phyloP scores from a whole-genome alignment of 2,888 invertebrate genomes.

The Lysandra coridon region DNA sequence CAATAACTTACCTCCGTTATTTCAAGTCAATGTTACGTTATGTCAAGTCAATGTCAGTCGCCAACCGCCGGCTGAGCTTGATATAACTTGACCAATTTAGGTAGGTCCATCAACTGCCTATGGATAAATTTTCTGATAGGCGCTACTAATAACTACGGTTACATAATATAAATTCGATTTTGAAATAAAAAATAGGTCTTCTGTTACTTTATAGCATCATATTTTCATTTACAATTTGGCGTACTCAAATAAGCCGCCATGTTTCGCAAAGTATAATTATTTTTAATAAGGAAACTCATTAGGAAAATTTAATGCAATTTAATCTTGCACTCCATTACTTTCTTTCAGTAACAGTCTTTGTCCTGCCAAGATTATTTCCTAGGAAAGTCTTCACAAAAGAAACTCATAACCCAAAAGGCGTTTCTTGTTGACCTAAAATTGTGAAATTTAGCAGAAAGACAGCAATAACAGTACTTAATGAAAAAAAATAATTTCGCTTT shows the following conservation, averaged over 20 bases:
- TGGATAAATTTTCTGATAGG: no score
- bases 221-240: neutral
- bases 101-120: no score
- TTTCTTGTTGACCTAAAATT: constrained; percentile 23
- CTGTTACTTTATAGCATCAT: neutral
- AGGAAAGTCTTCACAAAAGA: constrained; percentile 18
- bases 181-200: neutral
- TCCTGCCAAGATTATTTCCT: constrained; percentile 19
- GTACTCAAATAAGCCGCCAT: neutral
- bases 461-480: neutral
- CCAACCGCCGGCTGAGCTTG: no score
- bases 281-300: constrained; percentile 14
- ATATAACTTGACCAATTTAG: no score
- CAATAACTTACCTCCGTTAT: no score
- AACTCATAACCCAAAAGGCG: constrained; percentile 19
- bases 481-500: neutral
- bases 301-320: constrained; percentile 20
- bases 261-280: neutral
- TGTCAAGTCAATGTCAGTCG: no score
- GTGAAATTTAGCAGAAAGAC: constrained; percentile 20
- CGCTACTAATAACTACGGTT: no score
- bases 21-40: no score
- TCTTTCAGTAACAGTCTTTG: constrained; percentile 11
- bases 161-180: no score
- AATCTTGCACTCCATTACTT: constrained; percentile 22